These are phyloP conservation scores for Phortica variegata DNA, from an alignment of 1,140 invertebrate species.

Conservation along the genomic window DNA sequence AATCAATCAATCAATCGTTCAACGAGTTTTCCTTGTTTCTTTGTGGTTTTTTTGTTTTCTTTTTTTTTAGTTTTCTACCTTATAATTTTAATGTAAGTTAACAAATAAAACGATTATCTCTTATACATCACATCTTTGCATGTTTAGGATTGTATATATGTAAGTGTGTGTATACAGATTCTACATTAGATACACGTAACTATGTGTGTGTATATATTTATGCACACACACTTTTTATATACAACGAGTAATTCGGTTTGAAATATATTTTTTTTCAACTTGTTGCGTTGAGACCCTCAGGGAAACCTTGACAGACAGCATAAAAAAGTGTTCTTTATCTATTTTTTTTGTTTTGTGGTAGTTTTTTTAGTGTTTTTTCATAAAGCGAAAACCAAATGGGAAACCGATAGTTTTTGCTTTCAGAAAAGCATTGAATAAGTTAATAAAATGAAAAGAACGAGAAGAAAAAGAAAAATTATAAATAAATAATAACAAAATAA, in stretches of 20 bases:
- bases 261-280: slow-evolving; percentile 5
- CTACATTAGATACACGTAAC: too few species aligned
- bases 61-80: too few species aligned
- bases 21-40: too few species aligned
- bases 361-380: slow-evolving; percentile 1
- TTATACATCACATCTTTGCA: too few species aligned
- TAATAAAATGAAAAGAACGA: slow-evolving; percentile 8
- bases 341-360: neutral
- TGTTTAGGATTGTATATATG: too few species aligned
- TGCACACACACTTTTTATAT: slow-evolving; percentile 6
- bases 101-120: too few species aligned
- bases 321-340: slow-evolving; percentile 1
- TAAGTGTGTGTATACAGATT: too few species aligned
- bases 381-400: slow-evolving; percentile 3
- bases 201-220: too few species aligned
- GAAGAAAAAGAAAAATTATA: slow-evolving; percentile 10
- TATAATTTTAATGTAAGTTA: too few species aligned
- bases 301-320: slow-evolving; percentile 23
- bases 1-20: too few species aligned
- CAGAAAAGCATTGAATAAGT: slow-evolving; percentile 1
- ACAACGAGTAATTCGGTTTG: slow-evolving; percentile 23
- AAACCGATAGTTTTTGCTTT: slow-evolving; percentile 21
- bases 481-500: slow-evolving; percentile 30
- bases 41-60: too few species aligned
- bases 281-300: slow-evolving; percentile 28